Base-by-base conservation (phyloP, 1,140 invertebrate genomes). In the Drosophila bifasciata region DNA sequence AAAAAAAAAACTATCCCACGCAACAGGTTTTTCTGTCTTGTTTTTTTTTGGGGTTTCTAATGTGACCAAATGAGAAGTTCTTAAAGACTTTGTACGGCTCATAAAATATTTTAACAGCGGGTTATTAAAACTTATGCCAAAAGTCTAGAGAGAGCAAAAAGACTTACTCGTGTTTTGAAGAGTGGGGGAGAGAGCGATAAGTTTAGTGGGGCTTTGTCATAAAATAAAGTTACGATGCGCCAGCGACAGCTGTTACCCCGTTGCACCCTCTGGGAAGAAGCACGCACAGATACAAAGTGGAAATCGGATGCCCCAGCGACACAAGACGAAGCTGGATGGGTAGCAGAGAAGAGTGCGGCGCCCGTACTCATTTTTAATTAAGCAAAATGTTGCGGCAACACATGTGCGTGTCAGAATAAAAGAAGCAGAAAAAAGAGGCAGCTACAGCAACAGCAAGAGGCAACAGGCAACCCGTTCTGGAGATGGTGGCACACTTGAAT, bases 361-460 rank as follows among this genome's bases (percentile, higher is more conserved):
- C 43, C 43, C 56, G 28, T 46, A 60, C 49, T 40, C 28, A 55
- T 57, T 43, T 44, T 76, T 81, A 86, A 85, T 81, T 76, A 86
- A 74, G 77, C 73, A 77, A 85, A 60, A 69, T 77, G 80, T 74
- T 86, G 81, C 50, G 17, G 58, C 68, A 85, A 74, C 80, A 85
- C 76, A 85, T 85, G 80, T 86, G 81, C 63, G 62, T 62, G 61
- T 58, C 48, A 11, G 17, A 16, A 39, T 5, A 8, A 46, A 51
- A 36, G 52, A 17, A 48, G 21, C 39, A 16, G 46, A 41, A 55
- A 19, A 21, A n/a, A 57, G 21, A 50, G 13, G 1, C 53, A n/a
- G 13, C n/a, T n/a, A n/a, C 13, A 39, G 46, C 16, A 57, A 36
- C 45, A 21, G 41, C 25, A 52, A 61, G 51, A 50, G 23, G 23